Percentiles rank a stretch among this genome's conserved stretches.
phyloP scores from a whole-genome alignment of 2,888 invertebrate species.

The Sarcophaga rosellei region DNA sequence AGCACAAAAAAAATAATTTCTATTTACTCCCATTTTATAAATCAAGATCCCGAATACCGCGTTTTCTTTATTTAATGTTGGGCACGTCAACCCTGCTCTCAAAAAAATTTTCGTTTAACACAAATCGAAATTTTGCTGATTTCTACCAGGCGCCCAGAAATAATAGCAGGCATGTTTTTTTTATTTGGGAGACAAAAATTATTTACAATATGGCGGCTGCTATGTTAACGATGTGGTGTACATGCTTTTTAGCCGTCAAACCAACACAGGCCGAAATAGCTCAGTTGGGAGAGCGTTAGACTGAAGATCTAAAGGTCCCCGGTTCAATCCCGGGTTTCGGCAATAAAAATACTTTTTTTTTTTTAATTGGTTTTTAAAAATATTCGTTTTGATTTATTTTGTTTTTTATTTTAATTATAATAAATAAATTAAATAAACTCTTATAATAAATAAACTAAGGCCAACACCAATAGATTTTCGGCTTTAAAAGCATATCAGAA shows the following conservation, averaged over 20 bases:
- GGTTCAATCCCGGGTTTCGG: constrained; percentile 89
- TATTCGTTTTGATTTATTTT: background rate
- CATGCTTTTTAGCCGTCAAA: background rate
- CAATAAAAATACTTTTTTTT: constrained; percentile 78
- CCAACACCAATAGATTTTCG: constrained; percentile 44
- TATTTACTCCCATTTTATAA: too few species aligned
- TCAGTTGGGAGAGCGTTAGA: constrained; percentile 92
- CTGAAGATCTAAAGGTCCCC: constrained; percentile 89
- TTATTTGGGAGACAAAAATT: too few species aligned
- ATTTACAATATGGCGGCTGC: too few species aligned
- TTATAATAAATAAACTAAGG: constrained; percentile 19
- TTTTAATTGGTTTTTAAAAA: background rate
- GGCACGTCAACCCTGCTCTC: too few species aligned
- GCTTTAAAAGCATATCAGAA: constrained; percentile 1
- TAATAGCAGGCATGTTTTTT: too few species aligned
- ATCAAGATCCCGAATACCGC: too few species aligned
- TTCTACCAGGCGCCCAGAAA: too few species aligned
- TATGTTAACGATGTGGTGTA: too few species aligned
- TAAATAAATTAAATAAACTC: constrained; percentile 33
- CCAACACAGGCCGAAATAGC: constrained; percentile 85
- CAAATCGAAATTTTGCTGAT: too few species aligned
- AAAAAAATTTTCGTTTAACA: too few species aligned
- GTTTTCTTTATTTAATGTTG: too few species aligned
- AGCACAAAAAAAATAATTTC: too few species aligned
- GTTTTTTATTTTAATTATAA: background rate